phyloP scores from a whole-genome alignment of 1,140 invertebrate species.

The Ips typographus region DNA sequence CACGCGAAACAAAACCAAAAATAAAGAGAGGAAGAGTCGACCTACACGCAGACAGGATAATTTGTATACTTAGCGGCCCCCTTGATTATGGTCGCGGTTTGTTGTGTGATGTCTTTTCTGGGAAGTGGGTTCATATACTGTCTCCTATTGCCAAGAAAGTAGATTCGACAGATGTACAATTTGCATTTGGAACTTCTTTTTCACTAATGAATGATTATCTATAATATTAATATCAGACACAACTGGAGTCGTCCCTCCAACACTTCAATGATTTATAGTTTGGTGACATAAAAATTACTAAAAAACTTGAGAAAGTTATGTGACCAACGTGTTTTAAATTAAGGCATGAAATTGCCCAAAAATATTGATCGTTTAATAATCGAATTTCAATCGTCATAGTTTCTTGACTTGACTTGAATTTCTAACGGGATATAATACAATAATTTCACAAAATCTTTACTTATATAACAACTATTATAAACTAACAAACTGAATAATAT shows the following conservation, averaged over 20 bases:
- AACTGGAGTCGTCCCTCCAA: neutral
- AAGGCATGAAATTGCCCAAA: too few species aligned
- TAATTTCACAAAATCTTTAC: too few species aligned
- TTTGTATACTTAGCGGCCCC: constrained; percentile 32
- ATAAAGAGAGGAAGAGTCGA: neutral
- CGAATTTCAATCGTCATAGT: too few species aligned
- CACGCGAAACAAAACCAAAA: neutral
- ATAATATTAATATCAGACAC: neutral
- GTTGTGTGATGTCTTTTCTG: constrained; percentile 12
- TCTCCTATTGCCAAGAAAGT: neutral
- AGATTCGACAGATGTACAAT: neutral
- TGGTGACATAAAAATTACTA: too few species aligned
- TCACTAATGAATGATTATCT: neutral
- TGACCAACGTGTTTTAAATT: too few species aligned
- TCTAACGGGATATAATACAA: too few species aligned
- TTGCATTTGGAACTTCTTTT: too few species aligned
- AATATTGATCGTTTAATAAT: too few species aligned
- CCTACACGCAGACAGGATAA: constrained; percentile 25
- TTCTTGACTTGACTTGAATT: too few species aligned
- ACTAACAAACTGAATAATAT: too few species aligned
- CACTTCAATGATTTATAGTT: neutral
- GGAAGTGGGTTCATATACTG: constrained; percentile 23
- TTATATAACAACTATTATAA: too few species aligned
- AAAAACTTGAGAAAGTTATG: too few species aligned
- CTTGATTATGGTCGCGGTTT: constrained; percentile 26